These are phyloP conservation scores for Dyspetes luteomarginatus DNA, from an alignment of 2,888 invertebrate species.

Conservation along the genomic window DNA sequence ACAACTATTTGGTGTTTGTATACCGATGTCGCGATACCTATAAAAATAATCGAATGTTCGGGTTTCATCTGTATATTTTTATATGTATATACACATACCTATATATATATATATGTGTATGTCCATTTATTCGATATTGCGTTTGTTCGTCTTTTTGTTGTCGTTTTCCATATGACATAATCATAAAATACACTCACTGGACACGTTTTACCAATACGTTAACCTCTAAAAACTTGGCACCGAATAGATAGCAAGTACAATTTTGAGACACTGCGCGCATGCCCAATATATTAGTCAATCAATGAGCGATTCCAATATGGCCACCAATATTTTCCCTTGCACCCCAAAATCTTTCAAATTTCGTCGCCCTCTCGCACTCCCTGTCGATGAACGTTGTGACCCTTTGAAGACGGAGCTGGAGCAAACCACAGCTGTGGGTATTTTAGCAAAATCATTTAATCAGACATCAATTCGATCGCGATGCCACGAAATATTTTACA, in stretches of 20 bases:
- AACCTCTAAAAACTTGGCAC: neutral
- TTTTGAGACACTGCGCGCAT: no score
- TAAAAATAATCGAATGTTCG: constrained; percentile 52
- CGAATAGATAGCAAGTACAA: no score
- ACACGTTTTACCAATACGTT: neutral
- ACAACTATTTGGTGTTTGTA: constrained; percentile 26
- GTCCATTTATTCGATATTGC: neutral
- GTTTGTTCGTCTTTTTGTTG: constrained; percentile 4
- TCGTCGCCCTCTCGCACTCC: no score
- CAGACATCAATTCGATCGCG: no score
- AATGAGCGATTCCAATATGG: no score
- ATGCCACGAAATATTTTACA: neutral
- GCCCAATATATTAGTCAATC: no score
- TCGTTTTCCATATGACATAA: neutral
- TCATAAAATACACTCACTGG: neutral
- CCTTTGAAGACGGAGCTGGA: no score
- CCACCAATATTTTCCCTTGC: no score
- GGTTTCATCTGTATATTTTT: neutral
- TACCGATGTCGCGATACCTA: constrained; percentile 3
- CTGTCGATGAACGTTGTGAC: no score
- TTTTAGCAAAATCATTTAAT: neutral
- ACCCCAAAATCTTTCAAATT: no score
- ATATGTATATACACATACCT: neutral
- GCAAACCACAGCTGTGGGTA: no score
- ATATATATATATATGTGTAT: neutral